Evolutionary conservation across 2,797 vertebrate species (phyloP).

Genomic region (Anguilla pacifica): DNA sequence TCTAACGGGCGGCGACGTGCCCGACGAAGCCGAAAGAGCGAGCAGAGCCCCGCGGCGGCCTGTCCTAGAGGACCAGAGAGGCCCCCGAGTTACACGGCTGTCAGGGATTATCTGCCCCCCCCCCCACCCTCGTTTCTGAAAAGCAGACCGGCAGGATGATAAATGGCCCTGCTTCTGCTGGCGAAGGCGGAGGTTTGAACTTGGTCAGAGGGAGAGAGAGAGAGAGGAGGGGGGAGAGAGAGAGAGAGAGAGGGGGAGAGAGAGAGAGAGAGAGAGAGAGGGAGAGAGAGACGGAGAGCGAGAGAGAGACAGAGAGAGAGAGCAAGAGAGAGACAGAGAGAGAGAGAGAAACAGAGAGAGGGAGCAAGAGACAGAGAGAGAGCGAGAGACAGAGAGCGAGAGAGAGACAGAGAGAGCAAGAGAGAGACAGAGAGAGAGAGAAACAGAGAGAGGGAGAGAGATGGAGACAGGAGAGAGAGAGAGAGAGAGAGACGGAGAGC

Average conservation of each 20-base stretch:
- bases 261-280: not conserved
- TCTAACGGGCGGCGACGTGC: not conserved
- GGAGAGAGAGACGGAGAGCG: too few species aligned
- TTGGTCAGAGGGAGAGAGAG: not conserved
- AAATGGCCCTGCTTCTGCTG: constrained; percentile 23
- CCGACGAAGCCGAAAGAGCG: not conserved
- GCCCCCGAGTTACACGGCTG: not conserved
- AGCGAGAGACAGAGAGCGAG: too few species aligned
- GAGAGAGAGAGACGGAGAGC: too few species aligned
- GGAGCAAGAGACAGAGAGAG: too few species aligned
- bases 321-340: too few species aligned
- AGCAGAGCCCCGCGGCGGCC: not conserved
- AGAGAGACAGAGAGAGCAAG: too few species aligned
- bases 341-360: too few species aligned
- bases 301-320: too few species aligned
- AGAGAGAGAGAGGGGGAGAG: not conserved
- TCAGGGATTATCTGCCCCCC: not conserved
- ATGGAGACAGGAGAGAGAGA: not conserved
- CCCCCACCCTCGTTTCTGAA: not conserved
- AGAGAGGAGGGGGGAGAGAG: not conserved
- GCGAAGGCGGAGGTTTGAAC: not conserved
- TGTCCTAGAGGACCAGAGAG: not conserved
- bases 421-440: not conserved
- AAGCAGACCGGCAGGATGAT: constrained; percentile 17
- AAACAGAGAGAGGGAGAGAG: too few species aligned